Evolutionary conservation across 2,797 vertebrate genomes (phyloP), one percentile per base, ranked within the genome.

Genomic region (Trachurus trachurus): DNA sequence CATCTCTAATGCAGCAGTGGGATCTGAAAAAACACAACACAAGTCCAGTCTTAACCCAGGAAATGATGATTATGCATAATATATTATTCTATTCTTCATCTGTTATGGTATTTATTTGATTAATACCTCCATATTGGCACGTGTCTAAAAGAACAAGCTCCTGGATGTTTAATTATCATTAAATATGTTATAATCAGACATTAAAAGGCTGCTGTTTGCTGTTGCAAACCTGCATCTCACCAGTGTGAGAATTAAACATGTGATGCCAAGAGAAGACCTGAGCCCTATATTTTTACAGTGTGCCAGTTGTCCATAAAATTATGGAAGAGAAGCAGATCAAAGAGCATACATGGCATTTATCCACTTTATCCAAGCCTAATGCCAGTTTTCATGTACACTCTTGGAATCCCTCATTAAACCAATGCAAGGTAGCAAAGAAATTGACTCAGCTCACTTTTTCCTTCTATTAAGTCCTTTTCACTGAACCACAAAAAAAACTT

Each of bases 351-450:
- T 88, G 84, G 77, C 85, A 87, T 88, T 91, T 86, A 90, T 87
- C 79, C 78, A 83, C 81, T 89, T 88, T 85, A 90, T 89, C 82
- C 76, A 12, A 22, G 65, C 34, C 79, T 88, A 87, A 87, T 84
- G 84, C 77, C 84, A 88, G 78, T 83, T 88, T 87, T 77, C 80
- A 80, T 87, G 76, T 84, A 68, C 17, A 1, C 85, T 86, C 83
- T 72, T 88, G 66, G 86, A 91, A 87, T 88, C 69, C 47, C 78
- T 89, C 79, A 87, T 90, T 88, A 90, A 87, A 76, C 72, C 82
- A 85, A 81, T 71, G 65, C 74, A 87, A 85, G 78, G 77, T 91
- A 65, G 70, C 71, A 74, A 79, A 78, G 74, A 87, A 81, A 78
- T 61, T 62, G 64, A 75, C 78, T 86, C 45, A 66, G 71, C 58